Base-by-base conservation (phyloP, 1,140 invertebrate genomes). In the Microplitis mediator region DNA sequence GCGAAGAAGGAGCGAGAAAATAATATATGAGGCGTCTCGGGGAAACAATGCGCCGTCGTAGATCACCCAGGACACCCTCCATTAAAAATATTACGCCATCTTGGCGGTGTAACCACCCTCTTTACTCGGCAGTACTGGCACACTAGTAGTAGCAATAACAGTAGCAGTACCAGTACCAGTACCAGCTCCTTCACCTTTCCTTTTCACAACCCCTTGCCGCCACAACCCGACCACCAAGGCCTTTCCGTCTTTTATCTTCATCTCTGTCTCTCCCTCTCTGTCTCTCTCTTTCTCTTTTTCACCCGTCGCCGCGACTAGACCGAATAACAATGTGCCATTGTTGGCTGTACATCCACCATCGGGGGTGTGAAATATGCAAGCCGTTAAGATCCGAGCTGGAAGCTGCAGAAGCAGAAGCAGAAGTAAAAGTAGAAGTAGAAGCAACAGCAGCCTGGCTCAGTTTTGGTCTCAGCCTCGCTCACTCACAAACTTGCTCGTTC, bases 1-100 rank as follows among this genome's bases (percentile, higher is more conserved):
- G 60, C 69, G 11, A 54, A 58, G 64, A 63, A 34, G 67, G 50
- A 51, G 67, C 14, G 62, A 71, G 75, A 78, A 82, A 81, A 82
- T 80, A 83, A 82, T 82, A 78, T 80, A 79, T 78, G 78, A 80
- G 77, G 74, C 75, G 79, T 80, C 80, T 80, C 78, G 74, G 71
- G 16, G 14, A 51, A 66, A 68, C 65, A 67, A 67, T 67, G 65
- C 79, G 72, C 73, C 74, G 75, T 82, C 81, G 80, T 82, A 84
- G 78, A 83, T 83, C 80, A 83, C 80, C 79, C 78, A 77, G 79
- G 80, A 85, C 81, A 81, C 79, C 81, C 80, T 85, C 82, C 83
- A 82, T 83, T 84, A 84, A 84, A 84, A 84, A 83, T 85, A 85
- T 85, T 83, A 83, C 80, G 80, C 79, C 82, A 81, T 82, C 82